Evolutionary conservation across 2,797 vertebrate genomes (phyloP).

Genomic region (Aviceda cuculoides): DNA sequence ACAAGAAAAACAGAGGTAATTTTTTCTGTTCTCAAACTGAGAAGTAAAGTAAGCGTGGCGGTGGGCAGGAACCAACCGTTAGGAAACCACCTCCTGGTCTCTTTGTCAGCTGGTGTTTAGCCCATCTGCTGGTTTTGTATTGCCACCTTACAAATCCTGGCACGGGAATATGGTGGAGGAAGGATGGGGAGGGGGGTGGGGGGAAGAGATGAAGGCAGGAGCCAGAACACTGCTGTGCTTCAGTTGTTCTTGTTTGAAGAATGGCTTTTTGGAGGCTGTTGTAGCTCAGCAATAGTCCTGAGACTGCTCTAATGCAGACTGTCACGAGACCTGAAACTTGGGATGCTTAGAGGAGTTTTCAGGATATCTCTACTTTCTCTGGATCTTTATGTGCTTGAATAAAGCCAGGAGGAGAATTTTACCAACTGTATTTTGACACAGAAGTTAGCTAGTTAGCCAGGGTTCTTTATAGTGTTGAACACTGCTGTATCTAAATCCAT

Average conservation of each 20-base stretch:
- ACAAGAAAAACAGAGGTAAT: not conserved
- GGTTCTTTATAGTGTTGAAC: not conserved
- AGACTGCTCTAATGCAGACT: not conserved
- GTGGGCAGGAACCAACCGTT: not conserved
- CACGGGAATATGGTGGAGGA: not conserved
- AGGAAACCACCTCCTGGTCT: not conserved
- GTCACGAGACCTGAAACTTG: not conserved
- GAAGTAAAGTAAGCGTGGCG: not conserved
- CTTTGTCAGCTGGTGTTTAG: not conserved
- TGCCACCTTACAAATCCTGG: not conserved
- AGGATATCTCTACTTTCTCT: not conserved
- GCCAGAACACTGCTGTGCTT: constrained; percentile 6
- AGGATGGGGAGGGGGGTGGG: not conserved
- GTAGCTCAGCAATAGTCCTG: not conserved
- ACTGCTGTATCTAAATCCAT: not conserved
- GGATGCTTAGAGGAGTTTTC: not conserved
- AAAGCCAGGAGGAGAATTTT: not conserved
- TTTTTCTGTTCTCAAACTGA: not conserved
- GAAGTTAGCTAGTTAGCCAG: not conserved
- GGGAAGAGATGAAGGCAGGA: not conserved
- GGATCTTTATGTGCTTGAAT: not conserved
- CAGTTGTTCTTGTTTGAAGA: not conserved
- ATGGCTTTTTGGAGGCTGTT: not conserved
- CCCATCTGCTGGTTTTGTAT: not conserved
- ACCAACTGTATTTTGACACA: not conserved